phyloP scores from a whole-genome alignment of 1,140 invertebrate species.

The Phthorimaea operculella region DNA sequence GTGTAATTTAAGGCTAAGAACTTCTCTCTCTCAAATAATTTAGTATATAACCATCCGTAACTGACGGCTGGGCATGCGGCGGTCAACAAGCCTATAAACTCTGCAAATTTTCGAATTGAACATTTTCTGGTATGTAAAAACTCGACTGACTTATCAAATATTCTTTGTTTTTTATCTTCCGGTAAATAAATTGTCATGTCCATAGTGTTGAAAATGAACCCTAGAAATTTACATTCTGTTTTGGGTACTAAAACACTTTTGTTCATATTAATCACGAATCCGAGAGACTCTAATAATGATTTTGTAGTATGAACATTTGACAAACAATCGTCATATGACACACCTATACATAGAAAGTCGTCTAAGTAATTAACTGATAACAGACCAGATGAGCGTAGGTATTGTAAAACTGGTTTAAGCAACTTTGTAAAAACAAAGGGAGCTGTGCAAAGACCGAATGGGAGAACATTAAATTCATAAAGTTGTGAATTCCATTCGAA shows the following conservation, averaged over 20 bases:
- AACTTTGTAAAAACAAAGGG: slow-evolving; percentile 5
- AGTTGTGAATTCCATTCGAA: background rate
- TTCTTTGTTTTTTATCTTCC: background rate
- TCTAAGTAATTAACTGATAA: background rate
- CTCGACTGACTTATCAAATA: background rate
- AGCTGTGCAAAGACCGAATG: slow-evolving; percentile 4
- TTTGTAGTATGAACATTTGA: background rate
- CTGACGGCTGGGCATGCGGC: background rate
- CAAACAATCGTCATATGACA: background rate
- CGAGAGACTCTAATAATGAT: background rate
- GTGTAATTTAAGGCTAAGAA: background rate
- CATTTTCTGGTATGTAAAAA: background rate
- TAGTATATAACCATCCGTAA: slow-evolving; percentile 8
- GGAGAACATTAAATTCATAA: slow-evolving; percentile 3
- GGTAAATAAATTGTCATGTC: background rate
- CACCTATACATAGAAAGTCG: background rate
- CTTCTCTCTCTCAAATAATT: slow-evolving; percentile 5
- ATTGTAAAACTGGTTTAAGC: slow-evolving; percentile 3
- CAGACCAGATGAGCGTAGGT: background rate
- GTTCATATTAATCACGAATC: background rate
- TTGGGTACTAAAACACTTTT: background rate
- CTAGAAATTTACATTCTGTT: background rate
- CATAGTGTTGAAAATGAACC: background rate
- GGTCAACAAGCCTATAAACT: background rate
- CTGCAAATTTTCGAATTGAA: background rate